Evolutionary conservation across 2,113 vertebrate genomes (phyloP).

Genomic region (Barnardius zonarius): DNA sequence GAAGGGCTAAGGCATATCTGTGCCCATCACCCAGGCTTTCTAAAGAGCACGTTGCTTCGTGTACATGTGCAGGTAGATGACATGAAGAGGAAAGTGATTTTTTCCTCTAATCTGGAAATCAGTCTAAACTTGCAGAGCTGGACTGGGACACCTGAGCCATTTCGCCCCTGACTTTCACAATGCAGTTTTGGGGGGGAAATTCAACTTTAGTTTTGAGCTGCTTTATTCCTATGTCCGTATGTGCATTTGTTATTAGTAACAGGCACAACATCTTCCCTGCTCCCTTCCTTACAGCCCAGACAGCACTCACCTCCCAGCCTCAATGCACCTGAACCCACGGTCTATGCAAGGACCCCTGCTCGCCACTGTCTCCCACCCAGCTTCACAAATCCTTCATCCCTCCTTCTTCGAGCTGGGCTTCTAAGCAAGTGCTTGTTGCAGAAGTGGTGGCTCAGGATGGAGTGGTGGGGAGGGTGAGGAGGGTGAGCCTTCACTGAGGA

Average conservation of each 20-base stretch:
- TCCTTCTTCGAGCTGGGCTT: not conserved
- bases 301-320: fast-evolving
- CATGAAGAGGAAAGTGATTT: not conserved
- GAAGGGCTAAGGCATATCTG: not conserved
- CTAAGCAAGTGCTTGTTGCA: not conserved
- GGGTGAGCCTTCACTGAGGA: not conserved
- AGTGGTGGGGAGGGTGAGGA: not conserved
- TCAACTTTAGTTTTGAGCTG: not conserved
- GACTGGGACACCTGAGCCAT: not conserved
- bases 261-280: not conserved
- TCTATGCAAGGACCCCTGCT: not conserved
- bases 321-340: fast-evolving
- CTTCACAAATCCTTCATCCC: not conserved
- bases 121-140: not conserved
- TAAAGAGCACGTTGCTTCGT: not conserved
- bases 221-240: not conserved
- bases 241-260: not conserved
- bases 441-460: not conserved
- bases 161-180: not conserved
- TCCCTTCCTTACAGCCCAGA: not conserved
- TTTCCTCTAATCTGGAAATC: not conserved
- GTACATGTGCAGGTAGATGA: not conserved
- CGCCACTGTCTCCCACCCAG: fast-evolving
- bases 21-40: not conserved
- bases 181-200: not conserved